Percentiles rank a stretch among this genome's conserved stretches.
These are phyloP conservation scores for Ips nitidus DNA, from an alignment of 1,140 invertebrate genomes.

Conservation along the genomic window DNA sequence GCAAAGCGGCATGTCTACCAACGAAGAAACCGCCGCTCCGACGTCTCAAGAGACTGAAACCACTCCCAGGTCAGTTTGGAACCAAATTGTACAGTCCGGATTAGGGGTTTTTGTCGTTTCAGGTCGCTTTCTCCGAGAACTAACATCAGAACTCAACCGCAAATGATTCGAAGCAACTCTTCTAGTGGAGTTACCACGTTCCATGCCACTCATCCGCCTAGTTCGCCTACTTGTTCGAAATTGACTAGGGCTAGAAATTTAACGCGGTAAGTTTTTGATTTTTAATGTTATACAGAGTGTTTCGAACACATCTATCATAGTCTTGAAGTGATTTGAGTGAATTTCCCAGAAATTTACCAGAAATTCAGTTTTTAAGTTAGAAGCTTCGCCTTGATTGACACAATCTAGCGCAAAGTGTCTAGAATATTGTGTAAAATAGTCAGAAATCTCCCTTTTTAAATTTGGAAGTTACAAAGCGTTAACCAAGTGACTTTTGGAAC, in stretches of 20 bases:
- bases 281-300: neutral
- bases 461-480: too few relatives aligned
- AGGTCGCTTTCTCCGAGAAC: constrained; percentile 58
- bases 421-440: too few relatives aligned
- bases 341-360: too few relatives aligned
- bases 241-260: constrained; percentile 55
- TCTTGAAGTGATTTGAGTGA: too few relatives aligned
- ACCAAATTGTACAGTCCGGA: neutral
- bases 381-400: neutral
- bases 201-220: constrained; percentile 61
- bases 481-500: too few relatives aligned
- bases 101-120: neutral
- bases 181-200: constrained; percentile 73
- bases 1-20: constrained; percentile 67
- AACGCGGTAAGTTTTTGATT: constrained; percentile 31
- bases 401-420: too few relatives aligned
- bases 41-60: constrained; percentile 42
- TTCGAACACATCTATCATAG: too few relatives aligned
- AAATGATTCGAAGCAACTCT: constrained; percentile 84
- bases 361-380: neutral
- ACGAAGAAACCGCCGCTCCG: constrained; percentile 52
- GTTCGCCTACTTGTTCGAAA: constrained; percentile 59
- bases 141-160: constrained; percentile 65
- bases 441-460: too few relatives aligned
- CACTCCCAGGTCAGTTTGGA: constrained; percentile 24